Evolutionary conservation across 2,888 invertebrate species (phyloP).

Genomic region (Thera obeliscata): DNA sequence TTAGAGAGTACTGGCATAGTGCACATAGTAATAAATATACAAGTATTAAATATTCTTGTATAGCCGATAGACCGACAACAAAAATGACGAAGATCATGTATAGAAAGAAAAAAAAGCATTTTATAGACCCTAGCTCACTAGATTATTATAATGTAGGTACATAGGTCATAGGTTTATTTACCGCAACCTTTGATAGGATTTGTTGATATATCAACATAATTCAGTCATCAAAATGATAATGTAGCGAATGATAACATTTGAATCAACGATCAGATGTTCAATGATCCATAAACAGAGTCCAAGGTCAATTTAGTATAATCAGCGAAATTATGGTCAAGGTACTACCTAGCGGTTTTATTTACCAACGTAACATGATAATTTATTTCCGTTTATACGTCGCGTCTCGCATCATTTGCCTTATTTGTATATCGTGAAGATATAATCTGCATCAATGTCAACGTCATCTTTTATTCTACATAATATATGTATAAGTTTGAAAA

Average conservation of each 20-base stretch:
- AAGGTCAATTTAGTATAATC: conserved; percentile 18
- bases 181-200: neutral
- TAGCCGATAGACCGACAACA: no score
- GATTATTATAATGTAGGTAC: no score
- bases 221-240: conserved; percentile 5
- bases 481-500: neutral
- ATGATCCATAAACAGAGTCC: conserved; percentile 5
- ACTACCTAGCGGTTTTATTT: conserved; percentile 2
- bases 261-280: conserved; percentile 10
- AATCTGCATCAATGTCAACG: conserved; percentile 1
- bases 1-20: no score
- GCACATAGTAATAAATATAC: no score
- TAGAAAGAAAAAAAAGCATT: no score
- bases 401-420: conserved; percentile 4
- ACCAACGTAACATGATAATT: conserved; percentile 24
- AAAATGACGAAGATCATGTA: no score
- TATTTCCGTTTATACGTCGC: conserved; percentile 1
- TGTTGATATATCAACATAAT: conserved; percentile 5
- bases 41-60: no score
- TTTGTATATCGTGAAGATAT: conserved; percentile 29
- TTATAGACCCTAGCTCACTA: no score
- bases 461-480: neutral
- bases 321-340: conserved; percentile 29
- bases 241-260: neutral
- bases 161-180: neutral